These are phyloP conservation scores for Megatriorchis doriae DNA, from an alignment of 2,113 vertebrate species.

Conservation along the genomic window DNA sequence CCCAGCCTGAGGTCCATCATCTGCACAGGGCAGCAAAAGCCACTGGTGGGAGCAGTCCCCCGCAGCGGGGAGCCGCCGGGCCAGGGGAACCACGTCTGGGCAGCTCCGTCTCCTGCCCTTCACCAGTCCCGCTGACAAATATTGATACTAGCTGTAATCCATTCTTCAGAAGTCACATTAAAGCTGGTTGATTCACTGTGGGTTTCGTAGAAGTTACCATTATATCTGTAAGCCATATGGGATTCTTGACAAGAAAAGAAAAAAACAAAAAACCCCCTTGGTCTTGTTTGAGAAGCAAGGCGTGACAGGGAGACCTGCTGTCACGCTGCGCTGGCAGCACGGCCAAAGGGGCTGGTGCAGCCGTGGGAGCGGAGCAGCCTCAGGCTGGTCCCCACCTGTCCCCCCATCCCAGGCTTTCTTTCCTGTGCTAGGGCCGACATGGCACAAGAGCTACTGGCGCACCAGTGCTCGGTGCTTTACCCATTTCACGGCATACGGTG, in stretches of 20 bases:
- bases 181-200: background rate
- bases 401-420: rapidly evolving
- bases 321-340: rapidly evolving
- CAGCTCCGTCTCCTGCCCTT: background rate
- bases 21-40: background rate
- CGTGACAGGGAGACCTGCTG: rapidly evolving
- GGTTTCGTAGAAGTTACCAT: background rate
- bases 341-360: rapidly evolving
- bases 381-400: rapidly evolving
- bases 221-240: background rate
- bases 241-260: background rate
- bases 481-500: rapidly evolving
- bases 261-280: background rate
- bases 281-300: background rate
- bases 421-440: rapidly evolving
- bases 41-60: background rate
- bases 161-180: background rate
- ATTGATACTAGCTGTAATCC: background rate
- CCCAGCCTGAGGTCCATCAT: background rate
- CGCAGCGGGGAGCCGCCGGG: rapidly evolving
- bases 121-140: background rate
- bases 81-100: background rate
- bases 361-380: background rate
- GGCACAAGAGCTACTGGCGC: background rate
- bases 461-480: rapidly evolving